Conservation (phyloP, 2,113 vertebrate genomes). For the Glaucomys volans region DNA sequence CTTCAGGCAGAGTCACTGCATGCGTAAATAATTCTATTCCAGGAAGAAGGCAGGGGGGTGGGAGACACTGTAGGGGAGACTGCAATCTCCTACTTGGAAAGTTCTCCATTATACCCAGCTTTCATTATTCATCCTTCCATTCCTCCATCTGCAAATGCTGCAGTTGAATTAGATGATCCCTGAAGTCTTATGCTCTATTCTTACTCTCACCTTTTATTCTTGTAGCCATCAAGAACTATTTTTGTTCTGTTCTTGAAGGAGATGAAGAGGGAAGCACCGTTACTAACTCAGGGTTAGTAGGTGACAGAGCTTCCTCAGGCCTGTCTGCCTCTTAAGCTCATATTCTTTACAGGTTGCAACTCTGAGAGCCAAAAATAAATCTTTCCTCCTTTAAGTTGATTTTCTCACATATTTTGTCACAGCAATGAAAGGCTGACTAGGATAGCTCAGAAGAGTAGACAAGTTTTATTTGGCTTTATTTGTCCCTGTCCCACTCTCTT, state of each 20-base stretch:
- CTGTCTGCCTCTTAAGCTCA: not conserved
- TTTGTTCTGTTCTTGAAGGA: constrained; percentile 35
- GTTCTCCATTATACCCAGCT: not conserved
- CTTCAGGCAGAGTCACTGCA: not conserved
- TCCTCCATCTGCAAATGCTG: constrained; percentile 23
- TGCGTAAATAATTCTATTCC: constrained; percentile 12
- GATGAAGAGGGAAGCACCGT: not conserved
- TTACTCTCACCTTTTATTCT: constrained; percentile 2
- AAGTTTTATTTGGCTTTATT: not conserved
- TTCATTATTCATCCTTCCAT: not conserved
- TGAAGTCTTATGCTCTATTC: not conserved
- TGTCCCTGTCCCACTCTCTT: not conserved
- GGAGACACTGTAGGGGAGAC: not conserved
- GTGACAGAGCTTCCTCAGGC: not conserved
- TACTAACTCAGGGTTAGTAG: not conserved
- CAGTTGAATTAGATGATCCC: not conserved
- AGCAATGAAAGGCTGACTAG: too few relatives aligned
- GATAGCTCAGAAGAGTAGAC: not conserved
- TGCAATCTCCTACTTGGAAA: not conserved
- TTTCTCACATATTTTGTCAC: too few relatives aligned
- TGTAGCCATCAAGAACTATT: not conserved
- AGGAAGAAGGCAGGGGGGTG: not conserved
- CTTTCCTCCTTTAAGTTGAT: too few relatives aligned
- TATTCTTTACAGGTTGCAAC: not conserved
- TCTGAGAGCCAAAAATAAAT: not conserved